Conservation (phyloP, 2,888 invertebrate species). For the Drosophila engyochracea region DNA sequence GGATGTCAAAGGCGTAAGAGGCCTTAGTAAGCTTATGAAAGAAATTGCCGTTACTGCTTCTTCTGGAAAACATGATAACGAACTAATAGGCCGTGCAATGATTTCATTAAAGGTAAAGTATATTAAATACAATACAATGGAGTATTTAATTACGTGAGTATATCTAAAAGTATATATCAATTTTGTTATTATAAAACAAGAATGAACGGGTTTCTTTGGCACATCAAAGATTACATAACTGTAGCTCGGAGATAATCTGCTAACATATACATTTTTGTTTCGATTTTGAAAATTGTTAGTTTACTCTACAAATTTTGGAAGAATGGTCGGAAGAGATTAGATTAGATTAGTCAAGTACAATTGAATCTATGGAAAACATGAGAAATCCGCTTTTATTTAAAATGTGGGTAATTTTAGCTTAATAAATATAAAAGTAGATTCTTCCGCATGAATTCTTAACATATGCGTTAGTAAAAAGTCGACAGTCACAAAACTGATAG, state of each 20-base stretch:
- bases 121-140: background rate
- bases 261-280: background rate
- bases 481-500: no score
- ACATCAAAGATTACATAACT: background rate
- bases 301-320: background rate
- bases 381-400: no score
- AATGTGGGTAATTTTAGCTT: no score
- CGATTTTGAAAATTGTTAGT: background rate
- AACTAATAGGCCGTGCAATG: conserved; percentile 95
- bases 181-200: background rate
- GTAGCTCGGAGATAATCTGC: background rate
- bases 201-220: background rate
- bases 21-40: conserved; percentile 93
- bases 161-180: background rate
- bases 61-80: conserved; percentile 97
- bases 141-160: background rate
- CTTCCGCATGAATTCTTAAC: no score
- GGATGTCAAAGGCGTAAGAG: conserved; percentile 94
- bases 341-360: background rate
- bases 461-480: no score
- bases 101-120: conserved; percentile 89
- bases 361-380: background rate
- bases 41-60: conserved; percentile 97
- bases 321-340: background rate
- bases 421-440: no score